These are phyloP conservation scores for Alloscopus bannaensis DNA, from an alignment of 2,888 invertebrate species.

Conservation along the genomic window DNA sequence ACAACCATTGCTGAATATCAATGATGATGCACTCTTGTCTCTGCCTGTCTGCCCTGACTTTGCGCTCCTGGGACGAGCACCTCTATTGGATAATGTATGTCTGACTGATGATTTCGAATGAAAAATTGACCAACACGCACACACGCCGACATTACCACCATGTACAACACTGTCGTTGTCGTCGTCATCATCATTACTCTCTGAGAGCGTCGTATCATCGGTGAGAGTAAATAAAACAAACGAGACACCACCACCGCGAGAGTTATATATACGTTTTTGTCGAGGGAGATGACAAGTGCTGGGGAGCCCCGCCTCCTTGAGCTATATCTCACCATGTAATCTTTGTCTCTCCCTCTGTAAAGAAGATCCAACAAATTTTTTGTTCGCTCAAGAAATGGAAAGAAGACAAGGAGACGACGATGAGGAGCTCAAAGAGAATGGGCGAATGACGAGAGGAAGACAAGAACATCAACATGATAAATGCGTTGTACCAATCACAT, in stretches of 20 bases:
- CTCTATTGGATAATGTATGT: no score
- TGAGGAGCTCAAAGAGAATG: slow-evolving; percentile 21
- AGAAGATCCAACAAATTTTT: slow-evolving; percentile 22
- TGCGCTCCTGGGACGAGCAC: no score
- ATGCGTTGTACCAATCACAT: slow-evolving; percentile 41
- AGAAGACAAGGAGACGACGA: slow-evolving; percentile 20
- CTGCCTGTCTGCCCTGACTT: no score
- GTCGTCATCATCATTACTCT: no score
- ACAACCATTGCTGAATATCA: no score
- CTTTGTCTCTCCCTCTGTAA: no score
- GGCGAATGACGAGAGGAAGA: slow-evolving; percentile 12
- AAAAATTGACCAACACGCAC: no score
- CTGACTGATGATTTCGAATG: no score
- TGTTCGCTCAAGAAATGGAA: slow-evolving; percentile 2
- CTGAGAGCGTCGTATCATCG: no score
- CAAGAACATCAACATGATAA: slow-evolving; percentile 41
- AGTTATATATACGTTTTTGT: not conserved
- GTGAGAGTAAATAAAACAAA: no score
- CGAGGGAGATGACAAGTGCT: slow-evolving; percentile 58
- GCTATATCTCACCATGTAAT: slow-evolving; percentile 35
- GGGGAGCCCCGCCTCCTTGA: slow-evolving; percentile 49
- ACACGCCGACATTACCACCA: not conserved
- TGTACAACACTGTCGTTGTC: no score
- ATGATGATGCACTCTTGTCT: no score
- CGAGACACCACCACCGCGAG: not conserved